Conservation (phyloP, 2,797 vertebrate genomes). For the Falco concolor region DNA sequence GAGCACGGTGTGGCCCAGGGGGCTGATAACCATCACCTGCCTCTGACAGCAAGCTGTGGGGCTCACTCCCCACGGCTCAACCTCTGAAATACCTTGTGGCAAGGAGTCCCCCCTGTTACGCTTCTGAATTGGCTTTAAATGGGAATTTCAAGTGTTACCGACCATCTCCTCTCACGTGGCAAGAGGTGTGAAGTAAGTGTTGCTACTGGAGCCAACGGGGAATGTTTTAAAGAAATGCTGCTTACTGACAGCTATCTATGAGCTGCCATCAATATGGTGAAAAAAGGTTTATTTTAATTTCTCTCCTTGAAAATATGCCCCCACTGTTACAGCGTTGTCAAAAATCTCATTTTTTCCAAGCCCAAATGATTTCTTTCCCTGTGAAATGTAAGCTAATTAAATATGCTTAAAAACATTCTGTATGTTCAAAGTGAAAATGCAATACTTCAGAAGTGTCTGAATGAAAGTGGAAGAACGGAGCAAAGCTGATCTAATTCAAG, state of each 20-base stretch:
- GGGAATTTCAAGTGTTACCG: neutral
- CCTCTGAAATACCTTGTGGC: accelerated
- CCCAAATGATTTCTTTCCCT: neutral
- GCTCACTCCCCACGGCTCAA: accelerated
- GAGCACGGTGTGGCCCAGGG: accelerated
- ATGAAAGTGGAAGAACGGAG: constrained; percentile 31
- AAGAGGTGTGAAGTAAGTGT: neutral
- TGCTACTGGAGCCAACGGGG: neutral
- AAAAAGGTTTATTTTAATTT: neutral
- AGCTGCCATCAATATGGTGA: neutral
- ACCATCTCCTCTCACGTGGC: neutral
- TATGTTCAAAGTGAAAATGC: neutral
- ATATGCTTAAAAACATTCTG: neutral
- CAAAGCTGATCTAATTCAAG: constrained; percentile 1
- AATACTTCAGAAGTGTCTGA: neutral
- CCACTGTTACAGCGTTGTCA: neutral
- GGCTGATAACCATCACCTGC: neutral
- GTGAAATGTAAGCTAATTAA: neutral
- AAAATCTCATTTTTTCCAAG: neutral
- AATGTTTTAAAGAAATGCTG: neutral
- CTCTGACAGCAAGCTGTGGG: accelerated
- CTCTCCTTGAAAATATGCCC: neutral
- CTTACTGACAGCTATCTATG: neutral
- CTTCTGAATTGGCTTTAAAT: accelerated
- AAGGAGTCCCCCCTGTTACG: accelerated